Evolutionary conservation across 2,888 invertebrate genomes (phyloP).

Genomic region (Syrphus vitripennis): DNA sequence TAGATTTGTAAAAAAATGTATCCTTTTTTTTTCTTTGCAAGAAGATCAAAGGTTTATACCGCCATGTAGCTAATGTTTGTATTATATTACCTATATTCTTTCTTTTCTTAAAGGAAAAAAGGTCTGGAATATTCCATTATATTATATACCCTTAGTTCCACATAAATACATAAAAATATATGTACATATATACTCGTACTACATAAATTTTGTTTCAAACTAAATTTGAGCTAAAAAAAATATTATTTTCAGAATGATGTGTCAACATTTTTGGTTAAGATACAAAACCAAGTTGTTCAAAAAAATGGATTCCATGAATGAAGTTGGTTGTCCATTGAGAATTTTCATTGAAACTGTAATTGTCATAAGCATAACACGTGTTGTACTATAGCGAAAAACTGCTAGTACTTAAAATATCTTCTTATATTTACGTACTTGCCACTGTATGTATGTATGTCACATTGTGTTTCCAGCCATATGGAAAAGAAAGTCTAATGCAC

Average conservation of each 20-base stretch:
- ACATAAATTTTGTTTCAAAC: no score
- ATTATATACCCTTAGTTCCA: no score
- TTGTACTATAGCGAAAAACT: not conserved
- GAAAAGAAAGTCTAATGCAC: conserved; percentile 8
- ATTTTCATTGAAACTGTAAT: not conserved
- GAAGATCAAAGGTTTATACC: conserved; percentile 10
- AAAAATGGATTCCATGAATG: not conserved
- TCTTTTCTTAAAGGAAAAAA: not conserved
- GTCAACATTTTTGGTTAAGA: not conserved
- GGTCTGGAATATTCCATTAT: not conserved
- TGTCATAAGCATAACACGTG: not conserved
- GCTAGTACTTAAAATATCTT: not conserved
- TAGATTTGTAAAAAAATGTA: conserved; percentile 24
- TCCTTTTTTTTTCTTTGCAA: conserved; percentile 33
- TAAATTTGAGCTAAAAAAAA: no score
- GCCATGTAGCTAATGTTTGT: not conserved
- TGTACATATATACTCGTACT: no score
- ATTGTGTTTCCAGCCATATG: not conserved
- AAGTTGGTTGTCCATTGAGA: not conserved
- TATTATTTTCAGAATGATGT: not conserved
- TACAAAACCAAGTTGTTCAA: not conserved
- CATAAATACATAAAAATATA: no score
- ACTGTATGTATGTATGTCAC: not conserved
- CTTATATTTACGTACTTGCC: not conserved
- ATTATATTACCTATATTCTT: not conserved